Percentiles rank a stretch among this genome's conserved stretches.
These are phyloP conservation scores for Diarsia mendica DNA, from an alignment of 2,888 invertebrate species.

Conservation along the genomic window DNA sequence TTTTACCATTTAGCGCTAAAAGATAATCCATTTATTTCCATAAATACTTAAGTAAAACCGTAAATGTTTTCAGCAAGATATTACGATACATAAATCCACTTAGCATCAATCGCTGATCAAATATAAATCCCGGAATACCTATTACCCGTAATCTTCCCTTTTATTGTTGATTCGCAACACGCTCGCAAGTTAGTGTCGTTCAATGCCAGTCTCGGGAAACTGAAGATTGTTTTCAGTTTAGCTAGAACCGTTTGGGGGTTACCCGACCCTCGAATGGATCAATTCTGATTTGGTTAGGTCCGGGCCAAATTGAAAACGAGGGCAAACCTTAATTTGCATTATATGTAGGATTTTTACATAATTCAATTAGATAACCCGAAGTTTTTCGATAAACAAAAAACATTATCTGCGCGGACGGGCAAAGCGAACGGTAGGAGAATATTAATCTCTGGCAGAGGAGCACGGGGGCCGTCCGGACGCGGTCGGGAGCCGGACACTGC, in stretches of 20 bases:
- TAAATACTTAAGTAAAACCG: background rate
- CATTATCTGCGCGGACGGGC: conserved; percentile 36
- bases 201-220: conserved; percentile 59
- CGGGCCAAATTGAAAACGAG: conserved; percentile 59
- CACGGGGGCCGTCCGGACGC: background rate
- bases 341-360: conserved; percentile 55
- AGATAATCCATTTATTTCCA: background rate
- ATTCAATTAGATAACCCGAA: conserved; percentile 53
- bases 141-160: conserved; percentile 58
- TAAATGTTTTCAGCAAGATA: conserved; percentile 24
- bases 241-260: conserved; percentile 68
- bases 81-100: conserved; percentile 23
- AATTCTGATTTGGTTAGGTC: conserved; percentile 63
- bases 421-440: conserved; percentile 42
- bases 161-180: conserved; percentile 70
- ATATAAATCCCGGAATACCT: conserved; percentile 45
- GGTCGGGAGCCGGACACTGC: background rate
- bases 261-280: conserved; percentile 72
- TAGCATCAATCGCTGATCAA: conserved; percentile 30
- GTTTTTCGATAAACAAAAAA: conserved; percentile 53
- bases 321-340: conserved; percentile 59
- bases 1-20: background rate
- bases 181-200: conserved; percentile 64
- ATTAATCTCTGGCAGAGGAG: conserved; percentile 45
- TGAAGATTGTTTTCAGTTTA: conserved; percentile 74